Evolutionary conservation across 2,113 vertebrate genomes (phyloP).

Genomic region (Physeter macrocephalus): DNA sequence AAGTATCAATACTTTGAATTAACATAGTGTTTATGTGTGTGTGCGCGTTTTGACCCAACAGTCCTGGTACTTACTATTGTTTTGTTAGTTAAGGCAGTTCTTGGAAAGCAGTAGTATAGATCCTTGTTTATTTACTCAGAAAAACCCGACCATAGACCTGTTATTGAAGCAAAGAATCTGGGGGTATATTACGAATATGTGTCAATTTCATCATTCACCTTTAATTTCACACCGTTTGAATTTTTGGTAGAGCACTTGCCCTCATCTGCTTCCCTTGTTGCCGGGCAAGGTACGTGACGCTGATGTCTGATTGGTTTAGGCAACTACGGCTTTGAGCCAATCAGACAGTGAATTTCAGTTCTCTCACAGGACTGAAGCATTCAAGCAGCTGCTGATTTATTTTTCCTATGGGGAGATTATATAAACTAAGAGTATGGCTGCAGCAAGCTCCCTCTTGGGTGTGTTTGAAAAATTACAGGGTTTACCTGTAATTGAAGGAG

Average conservation of each 20-base stretch:
- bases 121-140: background rate
- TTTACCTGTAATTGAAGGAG: conserved; percentile 18
- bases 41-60: conserved; percentile 9
- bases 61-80: background rate
- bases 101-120: background rate
- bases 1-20: background rate
- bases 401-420: conserved; percentile 58
- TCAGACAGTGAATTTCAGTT: conserved; percentile 34
- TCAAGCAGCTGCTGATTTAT: conserved; percentile 65
- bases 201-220: conserved; percentile 23
- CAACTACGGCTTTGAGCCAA: conserved; percentile 58
- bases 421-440: conserved; percentile 41
- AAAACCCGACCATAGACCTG: background rate
- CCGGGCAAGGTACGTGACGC: conserved; percentile 57
- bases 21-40: background rate
- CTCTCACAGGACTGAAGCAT: conserved; percentile 22
- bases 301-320: conserved; percentile 67
- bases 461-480: conserved; percentile 58
- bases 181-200: background rate
- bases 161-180: conserved; percentile 2
- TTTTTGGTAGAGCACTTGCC: background rate
- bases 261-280: conserved; percentile 73
- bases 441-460: conserved; percentile 70
- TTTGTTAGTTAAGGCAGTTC: background rate
- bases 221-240: background rate